Percentiles rank a stretch among this genome's conserved stretches.
phyloP scores from a whole-genome alignment of 2,888 invertebrate species.

The Hirtodrosophila alboralis region DNA sequence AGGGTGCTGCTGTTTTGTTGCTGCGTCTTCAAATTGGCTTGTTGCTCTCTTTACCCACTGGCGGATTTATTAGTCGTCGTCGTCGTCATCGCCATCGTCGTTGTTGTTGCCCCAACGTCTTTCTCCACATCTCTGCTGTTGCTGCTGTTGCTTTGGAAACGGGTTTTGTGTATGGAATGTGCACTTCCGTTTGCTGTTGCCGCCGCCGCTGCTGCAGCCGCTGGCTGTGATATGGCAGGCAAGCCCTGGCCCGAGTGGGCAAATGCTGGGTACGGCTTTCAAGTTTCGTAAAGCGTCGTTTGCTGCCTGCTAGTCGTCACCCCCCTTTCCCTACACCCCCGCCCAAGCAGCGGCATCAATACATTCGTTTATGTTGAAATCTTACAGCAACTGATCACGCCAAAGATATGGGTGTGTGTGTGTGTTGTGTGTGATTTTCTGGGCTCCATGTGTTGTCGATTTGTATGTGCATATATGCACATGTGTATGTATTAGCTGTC shows the following conservation, averaged over 20 bases:
- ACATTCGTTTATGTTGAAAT: slow-evolving; percentile 76
- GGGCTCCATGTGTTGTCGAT: slow-evolving; percentile 57
- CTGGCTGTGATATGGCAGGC: slow-evolving; percentile 57
- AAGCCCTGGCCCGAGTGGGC: slow-evolving; percentile 62
- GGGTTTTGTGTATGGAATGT: slow-evolving; percentile 78
- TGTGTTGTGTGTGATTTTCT: slow-evolving; percentile 15
- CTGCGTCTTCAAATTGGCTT: slow-evolving; percentile 60
- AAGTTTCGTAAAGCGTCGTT: slow-evolving; percentile 60
- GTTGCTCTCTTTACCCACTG: slow-evolving; percentile 81
- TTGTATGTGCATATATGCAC: slow-evolving; percentile 31
- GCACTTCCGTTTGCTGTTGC: slow-evolving; percentile 76
- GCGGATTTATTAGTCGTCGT: slow-evolving; percentile 77
- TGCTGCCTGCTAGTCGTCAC: slow-evolving; percentile 5
- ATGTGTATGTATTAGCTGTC: slow-evolving; percentile 41
- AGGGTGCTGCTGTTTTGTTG: slow-evolving; percentile 51
- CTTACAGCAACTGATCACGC: slow-evolving; percentile 70
- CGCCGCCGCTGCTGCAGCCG: slow-evolving; percentile 41
- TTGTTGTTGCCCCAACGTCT: slow-evolving; percentile 45
- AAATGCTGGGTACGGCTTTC: slow-evolving; percentile 76
- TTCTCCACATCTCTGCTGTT: slow-evolving; percentile 50
- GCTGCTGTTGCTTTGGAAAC: slow-evolving; percentile 59
- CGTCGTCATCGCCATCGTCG: slow-evolving; percentile 33
- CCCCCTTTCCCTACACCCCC: slow-evolving; percentile 11
- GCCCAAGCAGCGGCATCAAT: slow-evolving; percentile 54
- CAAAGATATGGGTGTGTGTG: slow-evolving; percentile 46